Percentiles rank a stretch among this genome's conserved stretches.
These are phyloP conservation scores for Myoxocephalus aenaeus DNA, from an alignment of 2,797 vertebrate species.

Conservation along the genomic window DNA sequence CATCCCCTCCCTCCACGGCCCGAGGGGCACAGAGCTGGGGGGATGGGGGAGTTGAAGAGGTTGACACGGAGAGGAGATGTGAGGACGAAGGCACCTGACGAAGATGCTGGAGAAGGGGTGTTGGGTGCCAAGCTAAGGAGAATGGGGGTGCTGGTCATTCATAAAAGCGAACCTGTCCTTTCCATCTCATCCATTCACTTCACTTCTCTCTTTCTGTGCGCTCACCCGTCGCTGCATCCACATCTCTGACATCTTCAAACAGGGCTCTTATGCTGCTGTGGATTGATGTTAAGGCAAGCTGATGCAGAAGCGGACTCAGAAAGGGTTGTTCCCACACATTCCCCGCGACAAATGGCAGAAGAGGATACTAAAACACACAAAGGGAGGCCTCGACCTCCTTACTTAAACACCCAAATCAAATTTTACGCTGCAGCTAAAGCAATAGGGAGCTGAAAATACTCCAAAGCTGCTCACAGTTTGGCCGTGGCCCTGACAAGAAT, in stretches of 20 bases:
- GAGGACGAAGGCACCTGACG: conserved; percentile 87
- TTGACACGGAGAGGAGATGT: conserved; percentile 75
- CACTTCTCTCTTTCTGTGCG: conserved; percentile 36
- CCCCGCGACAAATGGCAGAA: conserved; percentile 70
- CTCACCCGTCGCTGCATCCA: conserved; percentile 26
- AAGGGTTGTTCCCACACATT: conserved; percentile 78
- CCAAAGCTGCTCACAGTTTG: conserved; percentile 71
- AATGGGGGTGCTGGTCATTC: conserved; percentile 57
- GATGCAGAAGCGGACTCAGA: conserved; percentile 31
- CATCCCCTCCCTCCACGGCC: conserved; percentile 81
- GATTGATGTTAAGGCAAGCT: conserved; percentile 41
- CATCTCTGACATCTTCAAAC: conserved; percentile 44
- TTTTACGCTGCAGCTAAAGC: conserved; percentile 82
- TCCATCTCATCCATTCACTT: conserved; percentile 57
- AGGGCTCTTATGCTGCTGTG: not conserved
- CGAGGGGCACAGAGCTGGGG: conserved; percentile 74
- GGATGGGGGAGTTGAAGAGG: conserved; percentile 65
- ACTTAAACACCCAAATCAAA: conserved; percentile 84
- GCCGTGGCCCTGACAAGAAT: conserved; percentile 67
- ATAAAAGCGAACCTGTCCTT: conserved; percentile 55
- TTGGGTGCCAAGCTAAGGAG: conserved; percentile 39
- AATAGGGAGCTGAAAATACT: conserved; percentile 70
- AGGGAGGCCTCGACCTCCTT: conserved; percentile 78
- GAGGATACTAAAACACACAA: conserved; percentile 78
- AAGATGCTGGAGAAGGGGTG: conserved; percentile 64